Evolutionary conservation across 2,113 vertebrate species (phyloP).

Genomic region (Noctilio leporinus): DNA sequence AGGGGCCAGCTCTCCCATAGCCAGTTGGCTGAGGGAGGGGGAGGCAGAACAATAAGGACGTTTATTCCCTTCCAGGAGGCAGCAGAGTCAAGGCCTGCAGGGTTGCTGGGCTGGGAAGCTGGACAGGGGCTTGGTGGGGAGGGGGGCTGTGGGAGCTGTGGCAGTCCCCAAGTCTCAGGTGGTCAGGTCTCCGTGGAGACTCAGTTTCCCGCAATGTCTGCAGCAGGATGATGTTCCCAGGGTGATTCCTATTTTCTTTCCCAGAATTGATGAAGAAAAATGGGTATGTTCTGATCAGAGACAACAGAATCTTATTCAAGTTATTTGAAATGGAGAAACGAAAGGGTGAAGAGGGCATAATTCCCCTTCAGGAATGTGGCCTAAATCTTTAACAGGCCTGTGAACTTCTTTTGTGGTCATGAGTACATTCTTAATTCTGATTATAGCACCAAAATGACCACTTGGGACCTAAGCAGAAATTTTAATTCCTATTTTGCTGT

Average conservation of each 20-base stretch:
- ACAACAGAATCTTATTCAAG: neutral
- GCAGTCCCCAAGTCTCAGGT: neutral
- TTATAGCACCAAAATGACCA: neutral
- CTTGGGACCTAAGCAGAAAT: neutral
- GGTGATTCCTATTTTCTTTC: neutral
- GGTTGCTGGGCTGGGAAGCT: neutral
- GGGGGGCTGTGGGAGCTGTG: too few species aligned
- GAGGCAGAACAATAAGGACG: neutral
- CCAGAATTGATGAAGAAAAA: neutral
- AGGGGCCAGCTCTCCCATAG: neutral
- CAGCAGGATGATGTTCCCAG: neutral
- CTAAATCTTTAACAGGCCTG: neutral
- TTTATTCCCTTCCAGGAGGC: neutral
- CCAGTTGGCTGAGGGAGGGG: neutral
- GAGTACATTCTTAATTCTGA: neutral
- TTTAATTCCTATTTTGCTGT: neutral
- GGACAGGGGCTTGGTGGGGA: too few species aligned
- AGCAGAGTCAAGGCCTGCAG: neutral
- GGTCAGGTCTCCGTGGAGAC: neutral
- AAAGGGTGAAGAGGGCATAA: neutral
- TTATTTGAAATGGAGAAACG: neutral
- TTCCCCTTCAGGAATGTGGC: neutral
- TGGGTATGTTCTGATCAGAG: neutral
- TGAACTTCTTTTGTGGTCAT: neutral
- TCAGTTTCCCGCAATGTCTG: neutral